phyloP scores from a whole-genome alignment of 2,888 invertebrate species.

The Clepsis dumicolana region DNA sequence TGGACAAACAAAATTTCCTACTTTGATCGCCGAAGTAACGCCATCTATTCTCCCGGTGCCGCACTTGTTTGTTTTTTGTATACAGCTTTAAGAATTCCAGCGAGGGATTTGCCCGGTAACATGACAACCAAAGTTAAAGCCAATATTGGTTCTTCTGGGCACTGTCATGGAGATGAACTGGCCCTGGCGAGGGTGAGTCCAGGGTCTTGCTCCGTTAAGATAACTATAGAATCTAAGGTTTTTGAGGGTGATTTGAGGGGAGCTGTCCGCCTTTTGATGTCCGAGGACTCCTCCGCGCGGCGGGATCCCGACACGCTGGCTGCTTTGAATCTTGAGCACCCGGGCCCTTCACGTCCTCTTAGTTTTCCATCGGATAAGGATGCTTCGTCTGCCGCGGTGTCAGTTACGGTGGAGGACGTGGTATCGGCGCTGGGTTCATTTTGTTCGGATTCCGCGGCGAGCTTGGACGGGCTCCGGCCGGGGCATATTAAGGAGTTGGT shows the following conservation, averaged over 20 bases:
- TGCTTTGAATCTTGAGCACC: neutral
- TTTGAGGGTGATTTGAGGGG: neutral
- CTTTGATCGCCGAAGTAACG: no score
- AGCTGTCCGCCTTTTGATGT: neutral
- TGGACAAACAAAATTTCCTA: no score
- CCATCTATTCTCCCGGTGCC: no score
- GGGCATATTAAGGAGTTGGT: neutral
- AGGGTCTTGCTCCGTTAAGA: no score
- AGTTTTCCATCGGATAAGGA: neutral
- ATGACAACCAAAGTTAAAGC: no score
- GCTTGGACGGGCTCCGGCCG: neutral
- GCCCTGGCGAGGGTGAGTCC: no score
- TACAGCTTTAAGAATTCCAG: no score
- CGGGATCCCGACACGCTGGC: neutral
- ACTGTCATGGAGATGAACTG: no score
- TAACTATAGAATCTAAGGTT: neutral
- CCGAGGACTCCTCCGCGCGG: neutral
- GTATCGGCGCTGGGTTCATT: neutral
- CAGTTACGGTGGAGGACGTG: neutral
- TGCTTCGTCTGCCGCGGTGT: neutral
- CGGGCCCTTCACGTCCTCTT: neutral
- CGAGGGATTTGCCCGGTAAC: no score
- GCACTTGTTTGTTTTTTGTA: no score
- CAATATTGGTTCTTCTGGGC: no score
- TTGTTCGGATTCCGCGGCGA: neutral